Evolutionary conservation across 2,797 vertebrate genomes (phyloP).

Genomic region (Naso thynnoides): DNA sequence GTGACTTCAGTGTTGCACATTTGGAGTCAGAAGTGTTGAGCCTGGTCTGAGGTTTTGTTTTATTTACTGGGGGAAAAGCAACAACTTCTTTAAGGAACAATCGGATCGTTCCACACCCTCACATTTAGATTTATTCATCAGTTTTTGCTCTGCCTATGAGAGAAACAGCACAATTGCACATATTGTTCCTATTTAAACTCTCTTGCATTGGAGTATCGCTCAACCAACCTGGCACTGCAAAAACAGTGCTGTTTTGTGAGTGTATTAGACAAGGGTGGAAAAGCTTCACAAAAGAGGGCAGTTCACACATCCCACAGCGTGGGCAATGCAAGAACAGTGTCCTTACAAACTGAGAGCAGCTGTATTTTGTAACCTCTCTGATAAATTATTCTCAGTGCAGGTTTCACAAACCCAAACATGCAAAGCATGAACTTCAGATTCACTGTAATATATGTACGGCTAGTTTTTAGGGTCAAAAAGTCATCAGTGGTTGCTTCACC

Average conservation of each 20-base stretch:
- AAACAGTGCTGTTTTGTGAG: constrained; percentile 64
- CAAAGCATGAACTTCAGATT: background rate
- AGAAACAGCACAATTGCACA: constrained; percentile 55
- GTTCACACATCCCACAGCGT: constrained; percentile 4
- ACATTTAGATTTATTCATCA: constrained; percentile 68
- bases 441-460: background rate
- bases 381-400: background rate
- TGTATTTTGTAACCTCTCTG: constrained; percentile 10
- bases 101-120: constrained; percentile 34
- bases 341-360: background rate
- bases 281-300: constrained; percentile 3
- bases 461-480: background rate
- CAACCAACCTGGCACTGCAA: constrained; percentile 67
- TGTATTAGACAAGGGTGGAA: constrained; percentile 42
- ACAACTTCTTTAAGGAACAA: constrained; percentile 34
- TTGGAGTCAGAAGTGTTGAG: constrained; percentile 16
- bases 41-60: constrained; percentile 42
- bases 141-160: constrained; percentile 55
- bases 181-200: constrained; percentile 70
- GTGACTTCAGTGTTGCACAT: constrained; percentile 42
- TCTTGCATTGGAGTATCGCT: constrained; percentile 69
- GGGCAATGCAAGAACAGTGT: constrained; percentile 25
- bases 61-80: constrained; percentile 22
- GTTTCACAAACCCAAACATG: background rate
- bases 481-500: background rate